These are phyloP conservation scores for Turnix velox DNA, from an alignment of 2,113 vertebrate genomes.

Conservation along the genomic window DNA sequence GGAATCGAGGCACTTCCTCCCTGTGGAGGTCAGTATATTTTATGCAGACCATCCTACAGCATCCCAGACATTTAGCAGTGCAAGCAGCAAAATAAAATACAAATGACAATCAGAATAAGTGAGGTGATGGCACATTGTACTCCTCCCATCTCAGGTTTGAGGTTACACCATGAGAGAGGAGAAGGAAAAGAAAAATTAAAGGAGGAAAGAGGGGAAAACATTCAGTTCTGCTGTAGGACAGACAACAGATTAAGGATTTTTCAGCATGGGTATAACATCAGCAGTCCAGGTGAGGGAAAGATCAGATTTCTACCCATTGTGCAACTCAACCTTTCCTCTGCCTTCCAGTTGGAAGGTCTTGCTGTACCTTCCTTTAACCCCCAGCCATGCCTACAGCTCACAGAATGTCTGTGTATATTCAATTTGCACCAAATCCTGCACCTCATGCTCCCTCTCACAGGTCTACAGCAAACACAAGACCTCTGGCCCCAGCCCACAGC, in stretches of 20 bases:
- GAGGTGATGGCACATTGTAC: neutral
- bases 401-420: accelerated
- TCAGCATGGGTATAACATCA: accelerated
- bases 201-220: neutral
- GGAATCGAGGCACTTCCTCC: neutral
- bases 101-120: neutral
- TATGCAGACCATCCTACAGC: accelerated
- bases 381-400: accelerated
- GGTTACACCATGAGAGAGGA: neutral
- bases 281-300: accelerated
- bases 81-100: neutral
- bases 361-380: neutral
- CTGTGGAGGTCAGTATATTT: neutral
- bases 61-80: neutral
- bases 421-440: neutral
- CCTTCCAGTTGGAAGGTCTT: neutral
- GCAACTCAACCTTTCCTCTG: neutral
- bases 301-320: neutral
- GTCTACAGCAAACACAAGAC: neutral
- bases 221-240: neutral
- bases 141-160: neutral
- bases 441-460: accelerated
- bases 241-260: neutral
- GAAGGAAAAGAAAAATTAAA: neutral
- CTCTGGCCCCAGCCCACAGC: neutral